phyloP scores from a whole-genome alignment of 2,888 invertebrate genomes.

The Galerucella calmariensis region DNA sequence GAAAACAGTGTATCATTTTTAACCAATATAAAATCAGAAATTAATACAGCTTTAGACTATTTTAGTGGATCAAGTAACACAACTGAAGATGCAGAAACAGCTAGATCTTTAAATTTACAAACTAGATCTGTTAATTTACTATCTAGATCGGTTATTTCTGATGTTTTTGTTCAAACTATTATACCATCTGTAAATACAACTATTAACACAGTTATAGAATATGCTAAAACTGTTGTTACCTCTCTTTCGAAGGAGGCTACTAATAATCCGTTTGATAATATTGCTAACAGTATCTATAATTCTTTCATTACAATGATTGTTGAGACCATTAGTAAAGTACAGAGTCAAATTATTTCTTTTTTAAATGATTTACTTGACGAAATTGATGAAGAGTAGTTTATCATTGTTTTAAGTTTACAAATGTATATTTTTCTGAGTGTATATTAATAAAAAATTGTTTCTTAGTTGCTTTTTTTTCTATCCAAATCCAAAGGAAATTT shows the following conservation, averaged over 20 bases:
- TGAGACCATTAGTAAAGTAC: background rate
- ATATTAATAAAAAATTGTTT: background rate
- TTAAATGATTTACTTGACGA: background rate
- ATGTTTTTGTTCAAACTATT: background rate
- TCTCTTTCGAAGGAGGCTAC: background rate
- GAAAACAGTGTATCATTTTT: background rate
- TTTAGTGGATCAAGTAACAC: background rate
- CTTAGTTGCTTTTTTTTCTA: background rate
- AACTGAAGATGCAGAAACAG: background rate
- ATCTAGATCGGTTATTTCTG: background rate
- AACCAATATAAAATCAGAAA: background rate
- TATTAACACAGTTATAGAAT: constrained; percentile 14
- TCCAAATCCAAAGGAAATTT: no score
- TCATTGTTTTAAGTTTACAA: background rate
- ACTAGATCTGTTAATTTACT: background rate
- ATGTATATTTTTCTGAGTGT: background rate
- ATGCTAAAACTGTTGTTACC: constrained; percentile 2
- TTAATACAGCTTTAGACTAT: background rate
- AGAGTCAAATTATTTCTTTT: constrained; percentile 8
- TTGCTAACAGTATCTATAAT: constrained; percentile 13
- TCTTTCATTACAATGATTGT: background rate
- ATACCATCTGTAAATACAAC: background rate
- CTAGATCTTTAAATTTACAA: background rate
- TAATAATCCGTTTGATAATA: constrained; percentile 14
- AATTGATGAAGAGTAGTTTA: background rate